Evolutionary conservation across 2,113 vertebrate species (phyloP), one percentile per base, ranked within the genome.

Genomic region (Choloepus hoffmanni): DNA sequence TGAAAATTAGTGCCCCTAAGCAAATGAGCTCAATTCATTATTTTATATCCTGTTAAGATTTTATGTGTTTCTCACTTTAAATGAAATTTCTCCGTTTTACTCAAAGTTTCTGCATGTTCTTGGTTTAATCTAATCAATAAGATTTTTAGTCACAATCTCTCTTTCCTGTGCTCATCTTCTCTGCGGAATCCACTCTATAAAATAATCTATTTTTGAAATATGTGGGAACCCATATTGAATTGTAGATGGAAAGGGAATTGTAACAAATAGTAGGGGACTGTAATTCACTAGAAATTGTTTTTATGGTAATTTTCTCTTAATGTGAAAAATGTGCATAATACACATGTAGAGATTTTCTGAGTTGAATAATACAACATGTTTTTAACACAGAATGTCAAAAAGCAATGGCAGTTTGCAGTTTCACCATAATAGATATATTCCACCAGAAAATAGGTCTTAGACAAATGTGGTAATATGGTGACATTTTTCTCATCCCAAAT

Each of bases 281-380:
- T 53, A 95, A 96, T 96, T 97, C 67, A 92, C 58, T 96, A 91
- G 8, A 95, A 96, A 97, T 97, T 95, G 82, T 95, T 97, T 97
- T 97, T 92, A 97, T 94, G 97, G 43, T 58, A 96, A 72, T 93
- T 95, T 96, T 83, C 83, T 93, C 72, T 95, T 94, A 97, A 97
- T 82, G 90, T 89, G 94, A 87, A 60, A 97, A 77, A 86, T 97
- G 78, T 89, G 86, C 67, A 83, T 88, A 97, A 58, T 58, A 58
- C 8, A 95, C n/a, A 84, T 86, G 78, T 40, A 93, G 81, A 95
- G 36, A 78, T 60, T 94, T 93, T 63, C 7, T 8, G 5, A 85
- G 63, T 68, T 62, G 65, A 76, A 85, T 77, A 95, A 95, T 53
- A 28, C 33, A 26, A 67, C 92, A 7, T 76, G 4, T 48, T 92